Base-by-base conservation (phyloP, 2,113 vertebrate species). In the Pollachius pollachius region DNA sequence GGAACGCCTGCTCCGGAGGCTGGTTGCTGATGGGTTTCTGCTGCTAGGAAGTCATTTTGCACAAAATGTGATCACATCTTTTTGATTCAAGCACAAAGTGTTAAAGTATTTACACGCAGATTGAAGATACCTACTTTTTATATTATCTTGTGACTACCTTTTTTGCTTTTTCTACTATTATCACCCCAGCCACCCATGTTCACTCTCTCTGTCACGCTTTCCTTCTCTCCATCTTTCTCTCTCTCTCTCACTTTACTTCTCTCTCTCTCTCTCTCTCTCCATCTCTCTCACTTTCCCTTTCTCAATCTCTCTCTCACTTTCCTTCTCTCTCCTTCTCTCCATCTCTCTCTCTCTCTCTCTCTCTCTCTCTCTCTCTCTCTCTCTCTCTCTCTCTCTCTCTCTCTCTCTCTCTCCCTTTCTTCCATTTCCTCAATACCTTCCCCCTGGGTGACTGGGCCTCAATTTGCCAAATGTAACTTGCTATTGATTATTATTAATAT, bases 401-500 rank as follows among this genome's bases (percentile, higher is more conserved):
- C 62, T 68, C 21, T 3, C 67, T 58, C 67, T 57, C 41, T 68
- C 15, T 15, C 5, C 11, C 48, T 9, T 34, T 15, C 23, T 25
- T 64, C 70, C 21, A 4, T 68, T 58, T 65, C 62, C 41, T 68
- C 16, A 62, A 37, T 77, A 17, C 21, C 48, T 61, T 62, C 79
- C 91, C 91, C 82, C 73, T 62, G 88, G 89, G 90, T 88, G 82
- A 90, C 91, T 92, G 83, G 75, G 86, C 92, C 85, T 86, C 90
- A 87, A 86, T 87, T 88, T 92, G 87, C 92, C 86, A 93, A 92
- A 90, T 89, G 90, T 87, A 94, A 94, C 93, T 91, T 84, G 84
- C 85, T 89, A 95, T 94, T 92, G 94, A 95, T 95, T 94, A 93
- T 95, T 95, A 94, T 96, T 94, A 96, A 95, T 95, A 95, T 95